phyloP scores from a whole-genome alignment of 2,888 invertebrate genomes.

The Hipparchia sbordonii region DNA sequence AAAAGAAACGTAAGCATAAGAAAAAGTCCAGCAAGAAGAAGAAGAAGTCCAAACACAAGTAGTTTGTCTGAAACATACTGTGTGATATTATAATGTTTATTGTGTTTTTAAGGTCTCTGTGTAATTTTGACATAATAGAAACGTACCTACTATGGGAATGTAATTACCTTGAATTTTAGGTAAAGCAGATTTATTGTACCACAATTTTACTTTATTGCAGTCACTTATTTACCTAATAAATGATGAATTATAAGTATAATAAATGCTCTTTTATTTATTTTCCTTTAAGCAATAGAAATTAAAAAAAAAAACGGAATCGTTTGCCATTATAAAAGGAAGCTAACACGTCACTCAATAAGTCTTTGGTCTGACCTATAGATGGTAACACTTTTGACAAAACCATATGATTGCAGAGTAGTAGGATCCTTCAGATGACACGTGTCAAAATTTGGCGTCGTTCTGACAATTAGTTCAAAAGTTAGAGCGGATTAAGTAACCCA shows the following conservation, averaged over 20 bases:
- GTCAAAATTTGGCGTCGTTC: too few relatives aligned
- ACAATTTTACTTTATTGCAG: constrained; percentile 40
- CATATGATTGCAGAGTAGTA: too few relatives aligned
- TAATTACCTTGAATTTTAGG: constrained; percentile 34
- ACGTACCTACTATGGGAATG: constrained; percentile 26
- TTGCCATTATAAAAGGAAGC: too few relatives aligned
- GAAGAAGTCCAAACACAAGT: constrained; percentile 85
- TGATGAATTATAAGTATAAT: constrained; percentile 28
- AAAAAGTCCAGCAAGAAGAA: constrained; percentile 88
- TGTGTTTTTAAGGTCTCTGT: constrained; percentile 42
- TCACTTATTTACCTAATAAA: constrained; percentile 40
- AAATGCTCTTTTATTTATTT: constrained; percentile 3
- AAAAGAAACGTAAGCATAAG: constrained; percentile 87
- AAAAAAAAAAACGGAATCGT: too few relatives aligned
- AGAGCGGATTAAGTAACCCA: too few relatives aligned
- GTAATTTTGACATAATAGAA: constrained; percentile 42
- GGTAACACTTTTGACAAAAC: too few relatives aligned
- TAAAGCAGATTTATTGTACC: constrained; percentile 42
- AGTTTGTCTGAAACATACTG: constrained; percentile 39
- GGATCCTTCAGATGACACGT: too few relatives aligned
- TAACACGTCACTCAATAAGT: too few relatives aligned
- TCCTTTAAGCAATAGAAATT: neutral
- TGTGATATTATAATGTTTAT: constrained; percentile 26
- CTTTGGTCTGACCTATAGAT: too few relatives aligned
- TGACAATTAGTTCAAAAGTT: too few relatives aligned